Evolutionary conservation across 2,797 vertebrate genomes (phyloP).

Genomic region (Chelon labrosus): DNA sequence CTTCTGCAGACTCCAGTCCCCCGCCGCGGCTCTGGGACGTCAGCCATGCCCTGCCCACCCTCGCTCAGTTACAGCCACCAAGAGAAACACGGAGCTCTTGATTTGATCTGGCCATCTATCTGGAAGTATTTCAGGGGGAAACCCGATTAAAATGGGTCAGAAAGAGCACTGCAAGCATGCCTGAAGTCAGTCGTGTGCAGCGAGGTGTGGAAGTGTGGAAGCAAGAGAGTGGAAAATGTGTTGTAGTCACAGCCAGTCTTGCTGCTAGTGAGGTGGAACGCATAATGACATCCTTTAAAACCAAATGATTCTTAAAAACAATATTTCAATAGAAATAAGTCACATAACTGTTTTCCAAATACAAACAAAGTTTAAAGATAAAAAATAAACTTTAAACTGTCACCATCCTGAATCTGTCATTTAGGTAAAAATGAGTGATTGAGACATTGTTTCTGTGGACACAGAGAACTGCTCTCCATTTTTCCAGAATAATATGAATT

Average conservation of each 20-base stretch:
- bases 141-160: conserved; percentile 48
- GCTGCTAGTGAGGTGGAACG: conserved; percentile 21
- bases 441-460: conserved; percentile 56
- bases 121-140: conserved; percentile 55
- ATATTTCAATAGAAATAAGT: no score
- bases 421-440: conserved; percentile 55
- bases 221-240: conserved; percentile 31
- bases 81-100: conserved; percentile 42
- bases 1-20: conserved; percentile 72
- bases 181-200: conserved; percentile 55
- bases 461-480: conserved; percentile 47
- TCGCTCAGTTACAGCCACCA: conserved; percentile 31
- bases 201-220: conserved; percentile 42
- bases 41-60: conserved; percentile 73
- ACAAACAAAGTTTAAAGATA: no score
- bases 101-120: conserved; percentile 49
- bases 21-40: conserved; percentile 64
- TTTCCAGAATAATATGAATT: conserved; percentile 63
- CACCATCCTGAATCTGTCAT: conserved; percentile 20
- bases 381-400: conserved; percentile 3
- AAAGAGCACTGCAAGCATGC: conserved; percentile 45
- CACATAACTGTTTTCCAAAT: not conserved
- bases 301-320: conserved; percentile 18
- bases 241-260: conserved; percentile 19
- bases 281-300: conserved; percentile 29